Conservation (phyloP, 2,888 invertebrate species). For the Drosophila conformis region DNA sequence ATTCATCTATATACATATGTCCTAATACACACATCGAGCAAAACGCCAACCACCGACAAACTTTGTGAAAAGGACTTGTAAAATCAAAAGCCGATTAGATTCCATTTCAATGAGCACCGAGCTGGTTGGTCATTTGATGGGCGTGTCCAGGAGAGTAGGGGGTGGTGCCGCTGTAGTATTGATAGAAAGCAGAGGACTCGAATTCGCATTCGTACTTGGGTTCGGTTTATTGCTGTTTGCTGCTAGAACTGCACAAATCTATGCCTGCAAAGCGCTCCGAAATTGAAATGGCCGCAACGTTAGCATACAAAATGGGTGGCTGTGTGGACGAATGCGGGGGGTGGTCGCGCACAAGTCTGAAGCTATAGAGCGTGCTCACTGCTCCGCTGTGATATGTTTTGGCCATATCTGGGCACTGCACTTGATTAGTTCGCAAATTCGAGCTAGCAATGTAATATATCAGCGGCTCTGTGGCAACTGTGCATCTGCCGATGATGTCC, state of each 20-base stretch:
- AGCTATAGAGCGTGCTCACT: constrained; percentile 5
- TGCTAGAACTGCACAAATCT: constrained; percentile 20
- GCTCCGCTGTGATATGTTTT: constrained; percentile 6
- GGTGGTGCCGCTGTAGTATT: constrained; percentile 3
- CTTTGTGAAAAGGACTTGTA: constrained; percentile 79
- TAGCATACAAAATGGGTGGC: constrained; percentile 19
- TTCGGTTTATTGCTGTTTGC: constrained; percentile 53
- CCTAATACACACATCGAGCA: constrained; percentile 36
- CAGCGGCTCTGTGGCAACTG: constrained; percentile 10
- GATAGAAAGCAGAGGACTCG: constrained; percentile 46
- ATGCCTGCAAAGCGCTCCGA: constrained; percentile 37
- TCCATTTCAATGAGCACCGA: constrained; percentile 79
- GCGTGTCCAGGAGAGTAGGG: constrained; percentile 25
- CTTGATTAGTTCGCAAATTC: constrained; percentile 69
- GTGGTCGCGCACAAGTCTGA: neutral
- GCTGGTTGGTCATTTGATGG: constrained; percentile 78
- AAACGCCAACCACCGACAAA: constrained; percentile 61
- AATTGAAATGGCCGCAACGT: constrained; percentile 46
- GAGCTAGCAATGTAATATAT: constrained; percentile 49
- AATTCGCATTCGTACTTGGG: constrained; percentile 18
- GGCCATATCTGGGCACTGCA: constrained; percentile 48
- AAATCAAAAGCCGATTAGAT: constrained; percentile 83
- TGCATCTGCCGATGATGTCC: constrained; percentile 4
- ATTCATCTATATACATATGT: constrained; percentile 12
- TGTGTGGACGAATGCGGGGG: neutral